Evolutionary conservation across 92 coral and sea anemone species (phyloP).

Genomic region (Bergia puertoricense): DNA sequence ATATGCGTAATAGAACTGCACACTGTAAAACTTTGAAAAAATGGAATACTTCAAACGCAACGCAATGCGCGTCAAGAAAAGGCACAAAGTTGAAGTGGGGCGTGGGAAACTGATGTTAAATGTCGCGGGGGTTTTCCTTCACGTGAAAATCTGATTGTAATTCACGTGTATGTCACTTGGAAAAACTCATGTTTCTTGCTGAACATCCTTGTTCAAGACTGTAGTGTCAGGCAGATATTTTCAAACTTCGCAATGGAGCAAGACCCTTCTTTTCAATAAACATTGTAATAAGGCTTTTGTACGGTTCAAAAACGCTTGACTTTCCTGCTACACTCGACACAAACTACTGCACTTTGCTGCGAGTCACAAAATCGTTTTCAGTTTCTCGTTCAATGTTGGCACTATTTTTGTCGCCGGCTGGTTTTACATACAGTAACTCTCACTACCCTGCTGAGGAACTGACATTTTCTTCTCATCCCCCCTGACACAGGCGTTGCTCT

Average conservation of each 20-base stretch:
- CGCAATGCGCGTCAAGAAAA: too few species aligned
- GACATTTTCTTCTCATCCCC: background rate
- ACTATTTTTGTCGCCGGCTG: background rate
- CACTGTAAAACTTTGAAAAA: too few species aligned
- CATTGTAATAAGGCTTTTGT: constrained; percentile 7
- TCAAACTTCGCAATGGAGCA: background rate
- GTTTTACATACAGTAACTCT: background rate
- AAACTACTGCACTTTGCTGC: background rate
- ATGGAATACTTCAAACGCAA: too few species aligned
- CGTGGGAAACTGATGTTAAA: too few species aligned
- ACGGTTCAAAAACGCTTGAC: background rate
- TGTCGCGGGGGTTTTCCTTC: too few species aligned
- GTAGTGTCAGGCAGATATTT: background rate
- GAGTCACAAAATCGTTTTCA: background rate
- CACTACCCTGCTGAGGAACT: constrained; percentile 2
- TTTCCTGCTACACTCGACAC: too few species aligned
- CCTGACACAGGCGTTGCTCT: background rate
- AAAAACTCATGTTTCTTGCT: too few species aligned
- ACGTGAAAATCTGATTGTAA: too few species aligned
- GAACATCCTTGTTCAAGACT: background rate
- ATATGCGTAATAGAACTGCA: too few species aligned
- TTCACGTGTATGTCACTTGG: too few species aligned
- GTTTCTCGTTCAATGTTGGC: background rate
- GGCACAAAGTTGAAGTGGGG: too few species aligned
- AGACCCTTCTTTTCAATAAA: constrained; percentile 6